phyloP scores from a whole-genome alignment of 2,113 vertebrate genomes.

The Haplochromis burtoni region DNA sequence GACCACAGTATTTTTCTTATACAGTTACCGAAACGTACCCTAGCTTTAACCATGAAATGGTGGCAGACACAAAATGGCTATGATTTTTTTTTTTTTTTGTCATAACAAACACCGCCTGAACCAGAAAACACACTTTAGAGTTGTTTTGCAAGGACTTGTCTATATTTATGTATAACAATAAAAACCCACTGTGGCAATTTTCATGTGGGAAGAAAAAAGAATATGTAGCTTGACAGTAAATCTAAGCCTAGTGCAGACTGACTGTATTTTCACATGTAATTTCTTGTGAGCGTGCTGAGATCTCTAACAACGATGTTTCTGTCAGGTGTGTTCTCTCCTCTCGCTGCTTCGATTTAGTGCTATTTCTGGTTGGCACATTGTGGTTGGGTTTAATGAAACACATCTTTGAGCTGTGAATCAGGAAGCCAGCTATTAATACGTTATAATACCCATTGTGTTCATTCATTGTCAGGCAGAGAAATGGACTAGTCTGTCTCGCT shows the following conservation, averaged over 20 bases:
- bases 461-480: constrained; percentile 4
- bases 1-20: neutral
- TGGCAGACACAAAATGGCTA: neutral
- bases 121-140: neutral
- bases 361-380: constrained; percentile 24
- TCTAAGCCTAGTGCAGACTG: neutral
- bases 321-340: neutral
- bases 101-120: neutral
- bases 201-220: neutral
- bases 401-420: constrained; percentile 23
- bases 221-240: neutral
- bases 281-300: neutral
- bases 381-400: constrained; percentile 41
- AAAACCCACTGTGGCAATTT: neutral
- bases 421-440: constrained; percentile 12
- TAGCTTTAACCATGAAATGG: neutral
- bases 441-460: constrained; percentile 27
- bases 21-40: rapidly evolving
- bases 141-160: neutral
- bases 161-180: neutral
- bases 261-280: neutral
- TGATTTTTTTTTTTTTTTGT: neutral
- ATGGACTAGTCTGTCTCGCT: neutral
- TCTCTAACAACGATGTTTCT: neutral
- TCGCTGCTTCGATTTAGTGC: neutral